Evolutionary conservation across 2,888 invertebrate genomes (phyloP), one percentile per base, ranked within the genome.

Genomic region (Cheilosia urbana): DNA sequence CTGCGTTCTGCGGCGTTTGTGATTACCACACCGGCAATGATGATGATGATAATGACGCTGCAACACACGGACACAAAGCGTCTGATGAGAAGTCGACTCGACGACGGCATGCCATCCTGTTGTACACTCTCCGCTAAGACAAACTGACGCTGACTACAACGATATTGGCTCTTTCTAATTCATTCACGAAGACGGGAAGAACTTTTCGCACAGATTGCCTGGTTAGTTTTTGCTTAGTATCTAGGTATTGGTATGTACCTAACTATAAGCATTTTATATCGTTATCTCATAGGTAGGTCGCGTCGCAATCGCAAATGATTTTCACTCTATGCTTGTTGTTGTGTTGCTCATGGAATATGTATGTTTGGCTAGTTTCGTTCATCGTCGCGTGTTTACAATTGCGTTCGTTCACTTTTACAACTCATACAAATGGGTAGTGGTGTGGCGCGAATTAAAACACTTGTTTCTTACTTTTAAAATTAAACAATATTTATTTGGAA

Each of bases 371-470:
- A 62, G 42, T 75, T 57, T 71, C 71, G 85, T 65, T 77, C 68
- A 63, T 68, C 76, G 81, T 85, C 81, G 81, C 85, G 81, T 85
- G 85, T 81, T 85, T 85, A 81, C 85, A 85, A 85, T 85, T 76
- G 85, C 85, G 85, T 85, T 85, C 81, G 76, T 81, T 85, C 81
- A 85, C 85, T 81, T 81, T 73, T 63, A 57, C 57, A 72, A 57
- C 53, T 7, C 21, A 4, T 24, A 62, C 55, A 21, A 34, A 45
- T 15, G 55, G 47, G 17, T 19, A 9, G 30, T 4, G 30, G n/a
- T n/a, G n/a, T n/a, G n/a, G 21, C 21, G 21, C 21, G 21, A 21
- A 21, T 21, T 21, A 21, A 21, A 21, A 21, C 21, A 21, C 21
- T 21, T 21, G 21, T 1, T 1, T n/a, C n/a, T n/a, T n/a, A n/a